Evolutionary conservation across 2,113 vertebrate genomes (phyloP), one percentile per base, ranked within the genome.

Genomic region (Spheniscus mendiculus): DNA sequence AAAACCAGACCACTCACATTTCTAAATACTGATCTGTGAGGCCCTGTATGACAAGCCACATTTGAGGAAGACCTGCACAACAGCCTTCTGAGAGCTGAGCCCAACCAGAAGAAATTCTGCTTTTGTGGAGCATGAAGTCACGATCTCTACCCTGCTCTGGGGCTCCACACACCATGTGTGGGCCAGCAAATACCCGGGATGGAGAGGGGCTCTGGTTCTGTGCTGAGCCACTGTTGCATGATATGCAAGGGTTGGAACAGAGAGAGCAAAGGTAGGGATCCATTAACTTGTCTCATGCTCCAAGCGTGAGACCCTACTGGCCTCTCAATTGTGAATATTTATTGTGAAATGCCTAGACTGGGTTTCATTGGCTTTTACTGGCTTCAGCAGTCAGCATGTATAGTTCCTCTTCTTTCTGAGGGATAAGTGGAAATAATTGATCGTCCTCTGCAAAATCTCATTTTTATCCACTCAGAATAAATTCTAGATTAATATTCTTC

Each of bases 81-180:
- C 44, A 15, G n/a, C 56, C 62, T 67, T 63, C 62, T 36, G 29
- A 71, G 45, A 72, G 29, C 62, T 72, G 40, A 77, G 76, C 49
- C 45, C 50, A 69, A 11, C 42, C 21, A 52, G 36, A 47, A 70
- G 79, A 81, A 81, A 77, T 30, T 38, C 53, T 19, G 49, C 21
- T 15, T 80, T 58, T 83, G 76, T 52, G 67, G 26, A 42, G 15
- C 40, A 45, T 4, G 20, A 79, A 86, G 63, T 45, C 32, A 30
- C 15, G 16, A 19, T 44, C 36, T 23, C 69, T 47, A 45, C 65
- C 30, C 70, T 81, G 44, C 77, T 63, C 29, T 59, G 23, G 21
- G 36, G 30, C 30, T 50, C 66, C 62, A 19, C 9, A 5, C 12
- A 30, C 22, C 27, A 66, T 0, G 0, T 17, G 32, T 45, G 42